Percentiles rank a stretch among this genome's conserved stretches.
phyloP scores from a whole-genome alignment of 2,888 invertebrate species.

The Dryocosmus kuriphilus region DNA sequence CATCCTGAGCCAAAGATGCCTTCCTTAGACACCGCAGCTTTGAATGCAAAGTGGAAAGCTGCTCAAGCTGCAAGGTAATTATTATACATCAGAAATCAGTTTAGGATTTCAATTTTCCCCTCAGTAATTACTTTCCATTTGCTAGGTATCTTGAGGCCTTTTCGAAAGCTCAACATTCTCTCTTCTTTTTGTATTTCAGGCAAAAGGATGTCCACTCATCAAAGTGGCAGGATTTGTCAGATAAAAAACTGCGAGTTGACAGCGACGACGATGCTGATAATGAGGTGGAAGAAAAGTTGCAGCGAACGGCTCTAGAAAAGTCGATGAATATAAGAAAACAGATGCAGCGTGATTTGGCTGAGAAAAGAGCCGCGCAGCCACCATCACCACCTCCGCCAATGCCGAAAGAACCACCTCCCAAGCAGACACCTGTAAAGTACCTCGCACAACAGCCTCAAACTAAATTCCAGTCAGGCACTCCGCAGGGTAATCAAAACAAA shows the following conservation, averaged over 20 bases:
- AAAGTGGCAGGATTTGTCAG: constrained; percentile 79
- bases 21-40: constrained; percentile 70
- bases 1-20: constrained; percentile 74
- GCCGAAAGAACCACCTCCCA: constrained; percentile 75
- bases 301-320: constrained; percentile 73
- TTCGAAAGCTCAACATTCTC: constrained; percentile 25
- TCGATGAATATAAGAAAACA: constrained; percentile 73
- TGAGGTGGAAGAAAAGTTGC: constrained; percentile 76
- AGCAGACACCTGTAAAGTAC: constrained; percentile 72
- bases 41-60: constrained; percentile 75
- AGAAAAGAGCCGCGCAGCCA: constrained; percentile 72
- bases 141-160: background rate
- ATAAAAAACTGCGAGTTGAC: constrained; percentile 69
- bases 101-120: background rate
- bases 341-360: constrained; percentile 73
- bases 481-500: constrained; percentile 62
- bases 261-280: constrained; percentile 71
- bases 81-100: background rate
- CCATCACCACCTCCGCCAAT: constrained; percentile 74
- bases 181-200: constrained; percentile 70
- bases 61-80: constrained; percentile 71
- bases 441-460: constrained; percentile 72
- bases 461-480: constrained; percentile 65
- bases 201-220: constrained; percentile 78
- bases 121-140: background rate